Base-by-base conservation (phyloP, 2,888 invertebrate species). In the Pantelozetes paolii region DNA sequence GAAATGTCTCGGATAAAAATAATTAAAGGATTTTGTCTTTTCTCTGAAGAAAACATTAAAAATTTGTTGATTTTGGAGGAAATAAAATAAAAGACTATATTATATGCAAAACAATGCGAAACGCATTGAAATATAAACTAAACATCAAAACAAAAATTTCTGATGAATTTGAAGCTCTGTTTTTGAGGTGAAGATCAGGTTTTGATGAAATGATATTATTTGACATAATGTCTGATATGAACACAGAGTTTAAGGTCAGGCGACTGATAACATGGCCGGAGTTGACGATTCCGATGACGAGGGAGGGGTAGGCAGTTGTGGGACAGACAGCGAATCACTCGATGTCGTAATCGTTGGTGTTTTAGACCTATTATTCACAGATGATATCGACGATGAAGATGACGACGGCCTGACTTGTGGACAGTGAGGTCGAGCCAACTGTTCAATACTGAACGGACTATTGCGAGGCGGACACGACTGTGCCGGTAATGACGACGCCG, bases 371-470 rank as follows among this genome's bases (percentile, higher is more conserved):
- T 71, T 71, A 72, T 42, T 26, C 11, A 42, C 18, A 2, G 72
- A 42, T 18, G 59, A 40, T 59, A 59, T 42, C 23, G 72, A 64
- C 18, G 45, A 69, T 40, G 72, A 71, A 48, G 71, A 71, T 67
- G 23, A 71, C 18, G 71, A 75, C 71, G 48, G 71, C 57, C 67
- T 73, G 64, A 59, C 73, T 76, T 73, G 64, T 72, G 69, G 73
- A 73, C 69, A 76, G 26, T 77, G 77, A 28, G 77, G 77, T 59
- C 77, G 77, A 45, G 77, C 77, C 36, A 78, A 76, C 48, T 78
- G 78, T 71, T 78, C 77, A 50, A 78, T 77, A 73, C 78, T 78
- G 71, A 78, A 74, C 32, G 78, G 78, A 69, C 78, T 77, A 72
- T 73, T 64, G 18, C 71, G 71, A 26, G 71, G 69, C 67, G 73